These are phyloP conservation scores for Cydia strobilella DNA, from an alignment of 1,140 invertebrate genomes.

Conservation along the genomic window DNA sequence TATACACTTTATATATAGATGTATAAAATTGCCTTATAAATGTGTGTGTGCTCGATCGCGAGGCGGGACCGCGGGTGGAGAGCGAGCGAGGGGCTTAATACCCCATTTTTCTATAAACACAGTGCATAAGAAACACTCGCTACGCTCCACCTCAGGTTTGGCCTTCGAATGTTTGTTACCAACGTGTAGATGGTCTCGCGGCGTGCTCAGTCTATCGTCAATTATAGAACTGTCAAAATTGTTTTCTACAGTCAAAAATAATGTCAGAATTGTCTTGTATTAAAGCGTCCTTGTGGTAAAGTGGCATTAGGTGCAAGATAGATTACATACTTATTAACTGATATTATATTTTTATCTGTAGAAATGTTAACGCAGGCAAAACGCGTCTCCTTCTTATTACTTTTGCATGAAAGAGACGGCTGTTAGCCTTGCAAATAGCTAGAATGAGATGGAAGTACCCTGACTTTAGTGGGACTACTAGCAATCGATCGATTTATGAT, in stretches of 20 bases:
- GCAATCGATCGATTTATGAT: background rate
- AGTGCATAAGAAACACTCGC: background rate
- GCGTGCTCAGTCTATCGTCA: constrained; percentile 4
- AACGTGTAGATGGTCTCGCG: constrained; percentile 4
- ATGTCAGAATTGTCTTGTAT: background rate
- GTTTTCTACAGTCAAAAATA: background rate
- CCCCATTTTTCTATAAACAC: background rate
- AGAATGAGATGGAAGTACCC: background rate
- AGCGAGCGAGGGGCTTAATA: background rate
- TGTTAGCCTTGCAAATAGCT: background rate
- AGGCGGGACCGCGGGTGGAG: constrained; percentile 29
- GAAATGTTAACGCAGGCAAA: background rate
- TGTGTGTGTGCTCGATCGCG: constrained; percentile 42
- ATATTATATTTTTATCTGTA: constrained; percentile 2
- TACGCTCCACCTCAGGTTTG: background rate
- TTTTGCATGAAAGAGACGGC: background rate
- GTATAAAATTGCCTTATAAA: constrained; percentile 62
- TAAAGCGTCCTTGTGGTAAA: background rate
- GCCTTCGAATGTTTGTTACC: constrained; percentile 11
- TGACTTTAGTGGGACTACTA: background rate
- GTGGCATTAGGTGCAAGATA: background rate
- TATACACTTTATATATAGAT: constrained; percentile 44
- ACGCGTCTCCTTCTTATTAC: background rate
- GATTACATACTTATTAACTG: background rate
- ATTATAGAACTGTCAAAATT: background rate